Conservation (phyloP, 2,888 invertebrate genomes). For the Spilarctia lutea region DNA sequence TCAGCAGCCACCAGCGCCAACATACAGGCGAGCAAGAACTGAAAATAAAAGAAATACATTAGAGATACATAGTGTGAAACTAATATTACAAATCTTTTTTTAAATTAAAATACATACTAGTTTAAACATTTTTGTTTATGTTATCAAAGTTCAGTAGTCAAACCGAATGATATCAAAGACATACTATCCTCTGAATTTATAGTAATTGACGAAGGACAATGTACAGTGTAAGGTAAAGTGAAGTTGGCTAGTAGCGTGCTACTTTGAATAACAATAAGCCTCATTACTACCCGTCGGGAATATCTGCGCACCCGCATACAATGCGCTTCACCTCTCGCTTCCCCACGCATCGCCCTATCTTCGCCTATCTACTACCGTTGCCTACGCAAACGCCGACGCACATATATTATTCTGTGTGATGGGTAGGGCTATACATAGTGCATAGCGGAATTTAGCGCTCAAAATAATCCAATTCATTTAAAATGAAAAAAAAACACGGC, state of each 20-base stretch:
- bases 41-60: conserved; percentile 44
- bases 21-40: conserved; percentile 73
- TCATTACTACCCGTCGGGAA: too few relatives aligned
- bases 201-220: conserved; percentile 64
- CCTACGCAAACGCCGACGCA: too few relatives aligned
- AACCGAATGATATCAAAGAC: conserved; percentile 60
- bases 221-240: conserved; percentile 39
- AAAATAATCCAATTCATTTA: too few relatives aligned
- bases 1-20: conserved; percentile 59
- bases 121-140: conserved; percentile 65
- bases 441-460: too few relatives aligned
- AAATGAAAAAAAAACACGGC: too few relatives aligned
- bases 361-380: too few relatives aligned
- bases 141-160: conserved; percentile 48
- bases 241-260: neutral
- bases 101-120: conserved; percentile 52
- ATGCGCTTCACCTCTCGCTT: too few relatives aligned
- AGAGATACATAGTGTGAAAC: neutral
- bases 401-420: too few relatives aligned
- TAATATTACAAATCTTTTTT: neutral
- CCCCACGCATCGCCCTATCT: too few relatives aligned
- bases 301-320: too few relatives aligned
- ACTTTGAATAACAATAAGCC: conserved; percentile 34
- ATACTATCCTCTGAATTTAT: conserved; percentile 55
- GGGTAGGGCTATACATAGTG: too few relatives aligned